phyloP scores from a whole-genome alignment of 2,888 invertebrate genomes.

The Electrophaes corylata region DNA sequence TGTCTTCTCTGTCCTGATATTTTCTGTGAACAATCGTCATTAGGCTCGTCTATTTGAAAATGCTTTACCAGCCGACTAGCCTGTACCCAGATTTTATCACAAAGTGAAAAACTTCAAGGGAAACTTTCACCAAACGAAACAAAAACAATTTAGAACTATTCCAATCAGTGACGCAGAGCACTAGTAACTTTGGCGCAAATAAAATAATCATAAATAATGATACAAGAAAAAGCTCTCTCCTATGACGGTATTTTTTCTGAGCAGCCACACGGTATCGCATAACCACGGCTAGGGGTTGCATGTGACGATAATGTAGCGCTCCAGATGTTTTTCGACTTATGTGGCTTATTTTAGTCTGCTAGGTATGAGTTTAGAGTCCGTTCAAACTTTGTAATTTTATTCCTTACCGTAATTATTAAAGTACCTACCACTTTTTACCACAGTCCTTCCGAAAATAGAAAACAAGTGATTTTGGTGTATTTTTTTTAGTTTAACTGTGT shows the following conservation, averaged over 20 bases:
- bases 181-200: slow-evolving; percentile 10
- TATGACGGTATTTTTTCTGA: slow-evolving; percentile 27
- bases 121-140: background rate
- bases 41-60: background rate
- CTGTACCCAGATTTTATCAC: background rate
- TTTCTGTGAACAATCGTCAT: background rate
- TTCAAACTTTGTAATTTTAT: slow-evolving; percentile 40
- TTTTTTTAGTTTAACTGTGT: slow-evolving; percentile 8
- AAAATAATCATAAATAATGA: slow-evolving; percentile 31
- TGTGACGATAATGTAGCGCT: slow-evolving; percentile 27
- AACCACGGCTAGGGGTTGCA: slow-evolving; percentile 19
- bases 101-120: background rate
- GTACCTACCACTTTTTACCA: slow-evolving; percentile 18
- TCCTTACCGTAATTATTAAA: slow-evolving; percentile 31
- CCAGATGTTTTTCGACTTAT: slow-evolving; percentile 53
- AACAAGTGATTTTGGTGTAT: slow-evolving; percentile 14
- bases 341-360: slow-evolving; percentile 43
- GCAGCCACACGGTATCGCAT: slow-evolving; percentile 20
- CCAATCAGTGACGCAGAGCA: slow-evolving; percentile 10
- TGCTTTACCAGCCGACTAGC: background rate
- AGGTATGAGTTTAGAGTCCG: slow-evolving; percentile 42
- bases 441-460: slow-evolving; percentile 9
- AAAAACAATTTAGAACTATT: slow-evolving; percentile 9
- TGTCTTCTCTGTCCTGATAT: background rate
- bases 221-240: slow-evolving; percentile 28